These are phyloP conservation scores for Cotesia congregata DNA, from an alignment of 2,888 invertebrate species.

Conservation along the genomic window DNA sequence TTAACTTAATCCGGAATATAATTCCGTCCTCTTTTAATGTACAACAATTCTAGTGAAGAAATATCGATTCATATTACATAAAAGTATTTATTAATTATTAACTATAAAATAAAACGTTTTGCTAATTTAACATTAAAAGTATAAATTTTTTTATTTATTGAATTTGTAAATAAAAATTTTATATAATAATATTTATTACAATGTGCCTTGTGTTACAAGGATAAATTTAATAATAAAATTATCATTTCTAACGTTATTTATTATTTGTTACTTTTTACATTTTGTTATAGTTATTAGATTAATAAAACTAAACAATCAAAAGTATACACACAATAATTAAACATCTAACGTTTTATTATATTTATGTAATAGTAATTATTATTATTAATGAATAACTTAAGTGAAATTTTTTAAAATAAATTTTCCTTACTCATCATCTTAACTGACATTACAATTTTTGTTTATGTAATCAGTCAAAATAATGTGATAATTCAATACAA, in stretches of 20 bases:
- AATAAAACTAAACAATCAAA: neutral
- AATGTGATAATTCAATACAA: neutral
- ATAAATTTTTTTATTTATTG: slow-evolving; percentile 5
- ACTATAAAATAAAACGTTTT: neutral
- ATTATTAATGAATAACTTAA: neutral
- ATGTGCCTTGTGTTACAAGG: neutral
- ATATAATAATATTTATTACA: slow-evolving; percentile 28
- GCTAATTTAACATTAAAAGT: neutral
- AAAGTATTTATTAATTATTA: slow-evolving; percentile 7
- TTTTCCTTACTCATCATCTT: no score
- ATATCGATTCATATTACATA: neutral
- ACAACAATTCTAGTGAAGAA: slow-evolving; percentile 15
- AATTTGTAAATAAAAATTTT: slow-evolving; percentile 24
- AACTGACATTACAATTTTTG: no score
- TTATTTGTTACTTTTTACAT: neutral
- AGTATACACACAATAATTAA: neutral
- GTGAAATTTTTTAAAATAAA: neutral
- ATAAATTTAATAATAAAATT: neutral
- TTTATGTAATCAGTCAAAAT: no score
- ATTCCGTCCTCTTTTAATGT: slow-evolving; percentile 4
- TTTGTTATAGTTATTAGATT: neutral
- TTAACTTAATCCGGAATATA: neutral
- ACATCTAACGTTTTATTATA: no score
- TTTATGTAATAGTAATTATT: neutral
- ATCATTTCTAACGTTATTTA: neutral